phyloP scores from a whole-genome alignment of 2,888 invertebrate genomes.

The Euplexia lucipara region DNA sequence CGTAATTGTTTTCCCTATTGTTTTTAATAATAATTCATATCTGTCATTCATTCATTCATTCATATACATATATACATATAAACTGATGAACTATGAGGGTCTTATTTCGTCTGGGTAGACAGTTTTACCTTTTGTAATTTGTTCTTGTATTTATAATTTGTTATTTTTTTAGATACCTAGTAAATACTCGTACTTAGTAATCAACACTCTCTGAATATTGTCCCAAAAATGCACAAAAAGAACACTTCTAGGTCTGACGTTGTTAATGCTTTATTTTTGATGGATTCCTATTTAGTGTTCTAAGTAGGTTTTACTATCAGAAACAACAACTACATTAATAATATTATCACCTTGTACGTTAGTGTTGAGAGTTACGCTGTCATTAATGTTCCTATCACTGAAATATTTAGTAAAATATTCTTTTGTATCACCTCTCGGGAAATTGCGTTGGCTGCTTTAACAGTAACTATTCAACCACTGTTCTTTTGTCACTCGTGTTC shows the following conservation, averaged over 20 bases:
- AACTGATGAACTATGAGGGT: neutral
- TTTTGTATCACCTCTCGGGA: slow-evolving; percentile 8
- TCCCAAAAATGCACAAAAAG: neutral
- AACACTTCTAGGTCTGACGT: neutral
- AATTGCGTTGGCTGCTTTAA: slow-evolving; percentile 2
- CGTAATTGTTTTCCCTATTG: neutral
- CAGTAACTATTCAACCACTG: slow-evolving; percentile 12
- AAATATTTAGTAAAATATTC: neutral
- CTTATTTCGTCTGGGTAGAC: no score
- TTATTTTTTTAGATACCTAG: neutral
- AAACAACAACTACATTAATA: no score
- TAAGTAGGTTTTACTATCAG: no score
- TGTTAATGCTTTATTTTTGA: slow-evolving; percentile 3
- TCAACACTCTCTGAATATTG: no score
- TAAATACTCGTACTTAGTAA: no score
- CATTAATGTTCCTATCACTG: slow-evolving; percentile 2
- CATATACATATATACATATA: no score
- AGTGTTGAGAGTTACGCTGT: neutral
- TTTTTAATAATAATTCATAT: slow-evolving; percentile 4
- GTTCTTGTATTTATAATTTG: no score
- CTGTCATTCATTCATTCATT: no score
- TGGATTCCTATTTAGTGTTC: no score
- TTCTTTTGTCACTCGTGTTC: slow-evolving; percentile 10
- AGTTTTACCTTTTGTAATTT: no score
- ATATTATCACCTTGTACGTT: slow-evolving; percentile 8